phyloP scores from a whole-genome alignment of 2,113 vertebrate species.

The Elaphurus davidianus region DNA sequence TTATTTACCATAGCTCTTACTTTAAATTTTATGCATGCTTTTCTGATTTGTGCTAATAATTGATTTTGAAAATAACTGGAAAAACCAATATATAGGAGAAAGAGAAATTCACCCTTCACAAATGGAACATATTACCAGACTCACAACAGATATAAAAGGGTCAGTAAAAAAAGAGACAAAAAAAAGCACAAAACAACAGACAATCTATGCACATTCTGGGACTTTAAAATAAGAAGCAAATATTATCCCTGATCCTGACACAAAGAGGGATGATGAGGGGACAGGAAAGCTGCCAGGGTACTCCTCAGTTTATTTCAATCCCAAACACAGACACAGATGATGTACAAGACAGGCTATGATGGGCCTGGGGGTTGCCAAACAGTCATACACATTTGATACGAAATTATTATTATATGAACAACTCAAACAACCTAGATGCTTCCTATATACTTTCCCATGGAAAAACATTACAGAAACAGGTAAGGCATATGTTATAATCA shows the following conservation, averaged over 20 bases:
- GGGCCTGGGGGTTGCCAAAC: background rate
- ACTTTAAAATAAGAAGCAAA: background rate
- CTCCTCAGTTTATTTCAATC: background rate
- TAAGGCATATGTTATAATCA: background rate
- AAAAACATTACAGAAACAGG: background rate
- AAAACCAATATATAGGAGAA: background rate
- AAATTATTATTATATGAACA: background rate
- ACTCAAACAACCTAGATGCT: background rate
- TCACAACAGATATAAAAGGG: background rate
- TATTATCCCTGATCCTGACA: background rate
- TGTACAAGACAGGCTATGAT: rapidly evolving
- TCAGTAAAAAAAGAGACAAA: background rate
- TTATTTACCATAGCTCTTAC: background rate
- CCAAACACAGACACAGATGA: background rate
- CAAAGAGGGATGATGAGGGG: background rate
- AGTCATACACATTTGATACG: background rate
- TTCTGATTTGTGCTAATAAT: background rate
- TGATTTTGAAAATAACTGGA: background rate
- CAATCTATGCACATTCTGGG: background rate
- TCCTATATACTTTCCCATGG: background rate
- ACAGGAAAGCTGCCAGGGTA: background rate
- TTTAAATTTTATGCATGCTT: background rate
- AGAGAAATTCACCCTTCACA: background rate
- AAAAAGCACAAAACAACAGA: background rate
- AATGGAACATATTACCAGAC: background rate